phyloP scores from a whole-genome alignment of 2,113 vertebrate species.

The Lynx canadensis region DNA sequence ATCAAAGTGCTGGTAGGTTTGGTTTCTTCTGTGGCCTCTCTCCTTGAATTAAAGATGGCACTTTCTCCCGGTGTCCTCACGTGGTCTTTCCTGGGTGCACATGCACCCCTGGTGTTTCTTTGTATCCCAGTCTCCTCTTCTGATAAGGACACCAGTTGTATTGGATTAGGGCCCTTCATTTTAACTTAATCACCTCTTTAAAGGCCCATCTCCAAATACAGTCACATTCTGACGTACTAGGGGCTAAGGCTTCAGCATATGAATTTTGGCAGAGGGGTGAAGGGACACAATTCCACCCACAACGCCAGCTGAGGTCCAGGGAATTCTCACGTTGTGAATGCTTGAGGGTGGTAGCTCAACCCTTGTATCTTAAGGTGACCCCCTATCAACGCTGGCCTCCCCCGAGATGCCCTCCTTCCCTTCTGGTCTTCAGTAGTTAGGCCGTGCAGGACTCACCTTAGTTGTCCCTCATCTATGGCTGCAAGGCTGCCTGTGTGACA shows the following conservation, averaged over 20 bases:
- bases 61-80: neutral
- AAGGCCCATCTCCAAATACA: neutral
- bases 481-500: neutral
- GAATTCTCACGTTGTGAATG: neutral
- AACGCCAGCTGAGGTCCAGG: neutral
- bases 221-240: neutral
- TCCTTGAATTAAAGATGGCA: neutral
- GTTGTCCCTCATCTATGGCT: neutral
- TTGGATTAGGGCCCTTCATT: neutral
- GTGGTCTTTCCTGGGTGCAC: fast-evolving
- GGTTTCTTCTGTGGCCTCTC: neutral
- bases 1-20: neutral
- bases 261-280: neutral
- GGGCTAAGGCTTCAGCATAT: neutral
- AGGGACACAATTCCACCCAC: neutral
- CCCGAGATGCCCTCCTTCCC: neutral
- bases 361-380: too few relatives aligned
- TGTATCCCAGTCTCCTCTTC: neutral
- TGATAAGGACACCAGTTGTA: neutral
- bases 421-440: neutral
- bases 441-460: neutral
- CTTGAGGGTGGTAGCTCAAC: neutral
- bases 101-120: neutral
- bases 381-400: neutral
- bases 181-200: neutral